Percentiles rank a stretch among this genome's conserved stretches.
Evolutionary conservation across 2,113 vertebrate genomes (phyloP).

Genomic region (Callorhinus ursinus): DNA sequence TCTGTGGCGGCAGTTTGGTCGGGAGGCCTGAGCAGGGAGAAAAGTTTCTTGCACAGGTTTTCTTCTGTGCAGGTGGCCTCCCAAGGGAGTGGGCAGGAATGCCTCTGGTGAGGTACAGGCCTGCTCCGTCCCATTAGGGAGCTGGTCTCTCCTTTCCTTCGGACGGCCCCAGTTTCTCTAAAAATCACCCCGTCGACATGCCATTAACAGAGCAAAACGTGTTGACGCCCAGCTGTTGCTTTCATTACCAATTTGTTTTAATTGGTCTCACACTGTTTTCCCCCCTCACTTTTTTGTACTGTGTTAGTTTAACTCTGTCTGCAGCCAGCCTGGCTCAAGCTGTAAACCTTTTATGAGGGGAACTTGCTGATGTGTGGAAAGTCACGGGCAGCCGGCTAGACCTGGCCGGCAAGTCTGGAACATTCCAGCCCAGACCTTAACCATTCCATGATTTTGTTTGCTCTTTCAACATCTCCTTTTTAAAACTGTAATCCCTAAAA

Average conservation of each 20-base stretch:
- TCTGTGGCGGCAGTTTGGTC: neutral
- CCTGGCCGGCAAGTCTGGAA: slow-evolving; percentile 28
- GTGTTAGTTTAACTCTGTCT: slow-evolving; percentile 65
- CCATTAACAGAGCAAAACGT: slow-evolving; percentile 72
- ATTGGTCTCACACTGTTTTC: slow-evolving; percentile 74
- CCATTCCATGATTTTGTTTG: neutral
- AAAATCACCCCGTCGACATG: slow-evolving; percentile 55
- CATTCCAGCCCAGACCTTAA: slow-evolving; percentile 58
- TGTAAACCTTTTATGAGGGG: slow-evolving; percentile 65
- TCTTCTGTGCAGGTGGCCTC: neutral
- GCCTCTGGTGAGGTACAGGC: neutral
- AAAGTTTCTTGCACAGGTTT: neutral
- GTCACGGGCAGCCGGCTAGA: slow-evolving; percentile 23
- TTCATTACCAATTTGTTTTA: slow-evolving; percentile 79
- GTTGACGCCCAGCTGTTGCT: slow-evolving; percentile 76
- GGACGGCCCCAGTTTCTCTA: slow-evolving; percentile 55
- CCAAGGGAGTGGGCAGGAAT: neutral
- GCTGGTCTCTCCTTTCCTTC: slow-evolving; percentile 52
- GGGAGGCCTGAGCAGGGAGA: neutral
- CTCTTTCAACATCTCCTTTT: slow-evolving; percentile 44
- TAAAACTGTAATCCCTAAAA: slow-evolving; percentile 45
- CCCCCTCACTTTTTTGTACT: slow-evolving; percentile 55
- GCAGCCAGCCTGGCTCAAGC: slow-evolving; percentile 47
- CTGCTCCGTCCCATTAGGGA: neutral
- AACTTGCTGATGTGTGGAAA: slow-evolving; percentile 71